Percentiles rank a stretch among this genome's conserved stretches.
Evolutionary conservation across 2,888 invertebrate genomes (phyloP).

Genomic region (Archips xylosteana): DNA sequence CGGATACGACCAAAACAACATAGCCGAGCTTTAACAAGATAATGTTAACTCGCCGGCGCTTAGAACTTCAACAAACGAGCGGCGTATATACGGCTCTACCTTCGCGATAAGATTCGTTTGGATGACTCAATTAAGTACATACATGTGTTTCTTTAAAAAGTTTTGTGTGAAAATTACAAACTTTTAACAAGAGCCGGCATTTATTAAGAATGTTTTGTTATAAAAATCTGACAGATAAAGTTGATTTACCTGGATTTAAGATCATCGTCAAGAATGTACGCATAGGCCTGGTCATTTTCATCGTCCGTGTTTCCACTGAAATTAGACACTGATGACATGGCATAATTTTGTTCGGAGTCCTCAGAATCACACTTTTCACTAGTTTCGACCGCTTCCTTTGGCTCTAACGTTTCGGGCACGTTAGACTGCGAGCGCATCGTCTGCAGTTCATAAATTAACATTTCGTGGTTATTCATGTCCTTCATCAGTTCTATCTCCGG

Average conservation of each 20-base stretch:
- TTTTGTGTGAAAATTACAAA: background rate
- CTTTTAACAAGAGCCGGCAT: background rate
- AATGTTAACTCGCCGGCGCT: slow-evolving; percentile 25
- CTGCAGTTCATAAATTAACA: slow-evolving; percentile 89
- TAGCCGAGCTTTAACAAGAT: slow-evolving; percentile 38
- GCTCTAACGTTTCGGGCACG: slow-evolving; percentile 65
- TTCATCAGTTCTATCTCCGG: slow-evolving; percentile 71
- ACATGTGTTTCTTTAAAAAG: background rate
- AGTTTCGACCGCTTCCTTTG: slow-evolving; percentile 57
- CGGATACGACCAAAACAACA: slow-evolving; percentile 40
- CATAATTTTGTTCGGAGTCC: slow-evolving; percentile 75
- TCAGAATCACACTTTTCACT: slow-evolving; percentile 74
- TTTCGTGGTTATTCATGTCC: slow-evolving; percentile 87
- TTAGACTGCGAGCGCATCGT: slow-evolving; percentile 86
- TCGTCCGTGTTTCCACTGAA: slow-evolving; percentile 72
- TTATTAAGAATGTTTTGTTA: background rate
- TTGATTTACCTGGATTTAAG: slow-evolving; percentile 77
- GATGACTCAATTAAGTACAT: background rate
- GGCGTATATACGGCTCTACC: slow-evolving; percentile 20
- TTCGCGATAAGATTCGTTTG: slow-evolving; percentile 31
- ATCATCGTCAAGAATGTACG: slow-evolving; percentile 79
- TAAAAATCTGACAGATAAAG: background rate
- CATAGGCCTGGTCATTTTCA: slow-evolving; percentile 73
- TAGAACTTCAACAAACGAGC: slow-evolving; percentile 19
- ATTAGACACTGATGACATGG: slow-evolving; percentile 67